phyloP scores from a whole-genome alignment of 2,113 vertebrate genomes.

The Hippopotamus amphibius region DNA sequence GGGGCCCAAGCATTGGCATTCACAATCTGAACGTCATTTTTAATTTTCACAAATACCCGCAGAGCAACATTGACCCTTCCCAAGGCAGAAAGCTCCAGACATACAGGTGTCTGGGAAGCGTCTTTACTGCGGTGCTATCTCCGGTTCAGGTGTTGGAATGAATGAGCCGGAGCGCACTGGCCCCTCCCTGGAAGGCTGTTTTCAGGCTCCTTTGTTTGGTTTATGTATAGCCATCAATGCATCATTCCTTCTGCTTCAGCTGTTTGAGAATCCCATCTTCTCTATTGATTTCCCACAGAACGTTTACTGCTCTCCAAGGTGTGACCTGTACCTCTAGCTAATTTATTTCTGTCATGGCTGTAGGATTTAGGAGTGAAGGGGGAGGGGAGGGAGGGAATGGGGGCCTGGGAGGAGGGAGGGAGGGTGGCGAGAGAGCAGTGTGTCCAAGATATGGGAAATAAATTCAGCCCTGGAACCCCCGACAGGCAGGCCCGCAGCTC shows the following conservation, averaged over 20 bases:
- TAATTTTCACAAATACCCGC: neutral
- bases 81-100: neutral
- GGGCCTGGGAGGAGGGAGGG: slow-evolving; percentile 21
- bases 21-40: neutral
- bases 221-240: slow-evolving; percentile 78
- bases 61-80: neutral
- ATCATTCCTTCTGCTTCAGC: slow-evolving; percentile 86
- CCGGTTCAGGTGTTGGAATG: slow-evolving; percentile 81
- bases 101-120: neutral
- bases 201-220: slow-evolving; percentile 85
- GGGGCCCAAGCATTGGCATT: neutral
- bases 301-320: slow-evolving; percentile 86
- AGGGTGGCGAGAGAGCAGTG: slow-evolving; percentile 54
- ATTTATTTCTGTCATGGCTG: slow-evolving; percentile 89
- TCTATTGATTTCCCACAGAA: slow-evolving; percentile 87
- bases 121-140: neutral
- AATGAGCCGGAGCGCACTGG: slow-evolving; percentile 54
- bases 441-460: slow-evolving; percentile 82
- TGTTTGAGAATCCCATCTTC: slow-evolving; percentile 83
- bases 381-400: slow-evolving; percentile 54
- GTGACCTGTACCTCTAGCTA: slow-evolving; percentile 88
- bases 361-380: slow-evolving; percentile 80
- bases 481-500: slow-evolving; percentile 70
- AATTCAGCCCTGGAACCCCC: slow-evolving; percentile 72
- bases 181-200: slow-evolving; percentile 71